These are phyloP conservation scores for Enteromius paludinosus DNA, from an alignment of 2,797 vertebrate genomes.

Conservation along the genomic window DNA sequence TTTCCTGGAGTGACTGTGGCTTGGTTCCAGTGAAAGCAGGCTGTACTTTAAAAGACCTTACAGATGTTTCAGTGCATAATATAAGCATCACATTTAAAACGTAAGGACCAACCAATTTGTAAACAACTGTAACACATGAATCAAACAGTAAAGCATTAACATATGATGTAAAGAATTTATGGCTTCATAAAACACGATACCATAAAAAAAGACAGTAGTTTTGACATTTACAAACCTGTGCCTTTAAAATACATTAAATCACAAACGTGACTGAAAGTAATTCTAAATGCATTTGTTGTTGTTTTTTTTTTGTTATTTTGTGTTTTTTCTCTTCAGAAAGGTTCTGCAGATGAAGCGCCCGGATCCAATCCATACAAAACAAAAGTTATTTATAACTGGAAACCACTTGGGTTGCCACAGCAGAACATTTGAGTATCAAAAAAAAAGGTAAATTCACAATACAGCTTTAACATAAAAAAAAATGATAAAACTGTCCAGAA, in stretches of 20 bases:
- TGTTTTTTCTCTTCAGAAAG: background rate
- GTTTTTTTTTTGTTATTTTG: background rate
- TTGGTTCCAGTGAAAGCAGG: slow-evolving; percentile 14
- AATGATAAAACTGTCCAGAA: background rate
- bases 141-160: background rate
- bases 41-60: slow-evolving; percentile 34
- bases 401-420: background rate
- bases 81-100: slow-evolving; percentile 12
- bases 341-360: background rate
- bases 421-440: background rate
- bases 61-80: slow-evolving; percentile 27
- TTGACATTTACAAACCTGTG: slow-evolving; percentile 12
- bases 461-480: slow-evolving; percentile 4
- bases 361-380: background rate
- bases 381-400: background rate
- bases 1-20: slow-evolving; percentile 5
- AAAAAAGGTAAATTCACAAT: background rate
- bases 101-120: background rate
- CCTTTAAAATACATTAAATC: slow-evolving; percentile 6
- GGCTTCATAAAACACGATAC: slow-evolving; percentile 19
- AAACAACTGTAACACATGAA: slow-evolving; percentile 32
- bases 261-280: background rate
- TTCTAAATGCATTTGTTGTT: background rate
- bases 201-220: slow-evolving; percentile 11
- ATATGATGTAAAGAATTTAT: slow-evolving; percentile 2